Conservation (phyloP, 2,797 vertebrate genomes). For the Pipistrellus nathusii region DNA sequence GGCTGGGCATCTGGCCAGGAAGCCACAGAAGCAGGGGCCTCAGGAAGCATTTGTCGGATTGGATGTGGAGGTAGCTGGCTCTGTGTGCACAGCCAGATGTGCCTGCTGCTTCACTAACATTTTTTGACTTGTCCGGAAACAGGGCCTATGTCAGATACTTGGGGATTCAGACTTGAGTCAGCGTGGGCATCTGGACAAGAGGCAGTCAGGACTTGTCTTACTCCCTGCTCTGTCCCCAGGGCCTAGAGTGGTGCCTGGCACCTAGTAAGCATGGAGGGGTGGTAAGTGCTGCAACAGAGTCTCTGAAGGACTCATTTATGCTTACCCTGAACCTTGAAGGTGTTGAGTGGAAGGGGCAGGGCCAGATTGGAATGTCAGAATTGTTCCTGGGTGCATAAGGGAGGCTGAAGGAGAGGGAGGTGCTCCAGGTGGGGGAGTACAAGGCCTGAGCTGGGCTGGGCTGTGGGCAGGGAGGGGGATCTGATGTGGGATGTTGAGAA, state of each 20-base stretch:
- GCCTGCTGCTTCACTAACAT: background rate
- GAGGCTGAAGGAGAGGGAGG: background rate
- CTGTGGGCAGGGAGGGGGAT: background rate
- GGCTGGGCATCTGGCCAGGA: background rate
- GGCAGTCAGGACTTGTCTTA: background rate
- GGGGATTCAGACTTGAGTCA: background rate
- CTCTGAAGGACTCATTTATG: background rate
- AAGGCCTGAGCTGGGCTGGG: background rate
- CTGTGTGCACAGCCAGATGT: fast-evolving
- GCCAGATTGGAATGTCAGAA: background rate
- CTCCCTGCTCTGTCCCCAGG: background rate
- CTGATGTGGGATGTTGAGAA: background rate
- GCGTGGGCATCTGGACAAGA: background rate
- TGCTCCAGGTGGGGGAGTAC: background rate
- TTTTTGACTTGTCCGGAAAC: background rate
- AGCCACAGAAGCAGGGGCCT: background rate
- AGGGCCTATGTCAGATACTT: background rate
- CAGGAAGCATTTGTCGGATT: background rate
- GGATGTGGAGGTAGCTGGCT: background rate
- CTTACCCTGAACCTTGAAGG: background rate
- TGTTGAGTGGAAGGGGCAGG: background rate
- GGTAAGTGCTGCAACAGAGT: background rate
- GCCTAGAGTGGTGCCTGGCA: background rate
- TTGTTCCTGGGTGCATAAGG: background rate
- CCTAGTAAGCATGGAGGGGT: background rate